Base-by-base conservation (phyloP, 1,140 invertebrate species). In the Stegodyphus dumicola region DNA sequence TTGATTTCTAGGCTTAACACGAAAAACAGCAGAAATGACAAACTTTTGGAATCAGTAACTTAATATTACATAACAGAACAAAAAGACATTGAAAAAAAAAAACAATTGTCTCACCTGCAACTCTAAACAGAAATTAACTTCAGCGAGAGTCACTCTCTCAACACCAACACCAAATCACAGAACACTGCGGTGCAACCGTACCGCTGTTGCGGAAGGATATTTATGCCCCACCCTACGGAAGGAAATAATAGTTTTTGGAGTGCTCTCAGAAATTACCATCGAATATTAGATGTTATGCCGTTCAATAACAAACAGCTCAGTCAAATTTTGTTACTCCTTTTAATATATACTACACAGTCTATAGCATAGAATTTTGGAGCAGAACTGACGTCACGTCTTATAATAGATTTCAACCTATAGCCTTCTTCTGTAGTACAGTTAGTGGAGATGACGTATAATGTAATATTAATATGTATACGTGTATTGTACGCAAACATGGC, bases 161-260 rank as follows among this genome's bases (percentile, higher is more conserved):
- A 85, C 81, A 56, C 81, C 60, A 85, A 70, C 79, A 81, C 74
- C 79, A 73, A 81, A 69, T 77, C 81, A 85, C 73, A 76, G 56
- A 17, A 17, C 71, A 85, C 81, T 85, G 81, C 81, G 81, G 81
- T 77, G 64, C 64, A 74, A 85, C 54, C 81, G 48, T 52, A 64
- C 81, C 81, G 81, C 81, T 85, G 73, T 77, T 85, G 81, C 81
- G 81, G 81, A 85, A 85, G 81, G 74, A 85, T 85, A 76, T 85
- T 85, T 85, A 49, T 17, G 74, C 81, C 81, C 81, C 81, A 85
- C 81, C 81, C 81, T 76, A 76, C 64, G 81, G 81, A 85, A 85
- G 81, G 81, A 85, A 85, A 85, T 85, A 49, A 85, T 85, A 69
- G 17, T 64, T 77, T 71, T 85, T 13, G 53, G 17, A 76, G 65